A percentile compares a stretch with the other conserved stretches of the same genome.
These are phyloP conservation scores for Anagrus nilaparvatae DNA, from an alignment of 1,140 invertebrate species.

Conservation along the genomic window DNA sequence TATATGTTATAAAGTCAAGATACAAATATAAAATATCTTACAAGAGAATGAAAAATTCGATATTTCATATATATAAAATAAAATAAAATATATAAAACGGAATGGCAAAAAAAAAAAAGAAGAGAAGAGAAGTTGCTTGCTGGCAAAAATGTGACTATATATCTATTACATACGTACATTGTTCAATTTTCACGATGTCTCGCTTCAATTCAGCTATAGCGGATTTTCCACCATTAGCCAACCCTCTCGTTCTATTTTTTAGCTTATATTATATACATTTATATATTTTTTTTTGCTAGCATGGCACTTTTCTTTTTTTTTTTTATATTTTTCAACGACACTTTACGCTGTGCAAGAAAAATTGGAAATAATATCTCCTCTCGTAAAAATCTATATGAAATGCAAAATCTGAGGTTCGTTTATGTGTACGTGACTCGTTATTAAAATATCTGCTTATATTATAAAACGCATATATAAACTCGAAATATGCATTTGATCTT, in stretches of 20 bases:
- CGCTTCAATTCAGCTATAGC: constrained; percentile 32
- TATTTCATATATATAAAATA: too few species aligned
- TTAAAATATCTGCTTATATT: constrained; percentile 16
- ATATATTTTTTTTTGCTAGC: background rate
- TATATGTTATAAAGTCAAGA: too few species aligned
- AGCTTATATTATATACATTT: constrained; percentile 3
- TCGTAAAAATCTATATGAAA: constrained; percentile 15
- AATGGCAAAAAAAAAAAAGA: background rate
- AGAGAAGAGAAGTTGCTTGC: background rate
- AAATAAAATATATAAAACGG: too few species aligned
- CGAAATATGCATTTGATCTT: constrained; percentile 5
- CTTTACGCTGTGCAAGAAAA: constrained; percentile 33
- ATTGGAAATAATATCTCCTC: constrained; percentile 33
- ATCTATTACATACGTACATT: constrained; percentile 30
- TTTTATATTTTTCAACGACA: constrained; percentile 16
- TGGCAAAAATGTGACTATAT: constrained; percentile 13
- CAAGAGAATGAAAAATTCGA: too few species aligned
- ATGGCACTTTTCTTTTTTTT: constrained; percentile 10
- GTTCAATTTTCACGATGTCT: constrained; percentile 37
- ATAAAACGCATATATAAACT: too few species aligned
- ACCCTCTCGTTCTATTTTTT: constrained; percentile 9
- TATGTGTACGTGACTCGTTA: constrained; percentile 18
- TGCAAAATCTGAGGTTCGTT: constrained; percentile 13
- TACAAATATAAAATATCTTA: too few species aligned
- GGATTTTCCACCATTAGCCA: constrained; percentile 35